Conservation (phyloP, 1,140 invertebrate genomes). For the Zaprionus vittiger region DNA sequence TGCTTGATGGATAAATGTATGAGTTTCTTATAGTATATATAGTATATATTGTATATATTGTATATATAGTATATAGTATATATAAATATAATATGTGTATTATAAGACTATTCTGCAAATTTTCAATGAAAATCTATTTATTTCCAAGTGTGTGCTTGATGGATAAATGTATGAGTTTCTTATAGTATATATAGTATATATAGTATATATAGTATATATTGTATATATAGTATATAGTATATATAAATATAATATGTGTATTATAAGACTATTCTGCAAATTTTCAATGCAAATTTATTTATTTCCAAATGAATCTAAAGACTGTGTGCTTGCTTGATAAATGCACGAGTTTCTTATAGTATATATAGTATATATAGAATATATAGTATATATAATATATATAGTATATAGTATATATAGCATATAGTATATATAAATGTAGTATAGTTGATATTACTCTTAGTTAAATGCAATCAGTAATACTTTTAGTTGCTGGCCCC, state of each 20-base stretch:
- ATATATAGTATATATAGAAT: not conserved
- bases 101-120: not conserved
- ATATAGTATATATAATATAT: not conserved
- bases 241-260: too few species aligned
- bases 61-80: too few species aligned
- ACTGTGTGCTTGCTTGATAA: not conserved
- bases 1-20: not conserved
- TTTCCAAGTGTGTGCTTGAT: not conserved
- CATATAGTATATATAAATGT: not conserved
- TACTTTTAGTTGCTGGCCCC: slow-evolving; percentile 53
- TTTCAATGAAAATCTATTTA: not conserved
- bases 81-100: too few species aligned
- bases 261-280: not conserved
- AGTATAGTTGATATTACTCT: not conserved
- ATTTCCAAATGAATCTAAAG: not conserved
- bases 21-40: not conserved
- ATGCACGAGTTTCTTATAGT: not conserved
- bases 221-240: too few species aligned
- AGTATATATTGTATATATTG: not conserved
- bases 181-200: not conserved
- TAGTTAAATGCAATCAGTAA: slow-evolving; percentile 54
- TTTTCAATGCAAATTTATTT: not conserved
- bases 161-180: not conserved
- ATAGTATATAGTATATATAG: too few species aligned
- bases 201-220: not conserved